Base-by-base conservation (phyloP, 1,140 invertebrate species). In the Drosophila lacertosa region DNA sequence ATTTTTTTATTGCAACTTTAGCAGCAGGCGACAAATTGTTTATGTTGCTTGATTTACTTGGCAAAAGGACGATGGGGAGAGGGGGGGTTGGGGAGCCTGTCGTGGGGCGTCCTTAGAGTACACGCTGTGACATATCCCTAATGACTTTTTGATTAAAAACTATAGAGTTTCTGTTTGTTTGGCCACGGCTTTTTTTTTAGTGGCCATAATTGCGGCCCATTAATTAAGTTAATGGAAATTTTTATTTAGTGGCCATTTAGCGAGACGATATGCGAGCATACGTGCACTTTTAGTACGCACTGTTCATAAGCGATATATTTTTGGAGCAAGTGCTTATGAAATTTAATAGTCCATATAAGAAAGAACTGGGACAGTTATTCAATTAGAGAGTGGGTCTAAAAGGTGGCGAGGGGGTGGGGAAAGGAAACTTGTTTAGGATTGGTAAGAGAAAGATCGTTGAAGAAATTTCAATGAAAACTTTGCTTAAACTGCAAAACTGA, bases 201-300 rank as follows among this genome's bases (percentile, higher is more conserved):
- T 88, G 71, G 51, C 78, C 74, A 72, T 88, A 71, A 86, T 71
- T 82, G 59, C 47, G 48, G 51, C 60, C 54, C 67, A 89, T 89
- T 88, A 88, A 88, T 88, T 88, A 89, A 88, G 63, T 82, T 88
- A 88, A 88, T 88, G 83, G 82, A 76, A 77, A 78, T 88, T 88
- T 70, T 78, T 76, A 88, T 88, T 78, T 82, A 58, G 68, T 54
- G 57, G 55, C 55, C 71, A 54, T 60, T 42, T 62, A 72, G 29
- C 22, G 45, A 48, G 47, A 42, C 26, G 26, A 29, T 29, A 54
- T 51, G 18, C 37, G 20, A 5, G 9, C 37, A 22, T 29, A 29
- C 39, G 40, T 22, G 18, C 13, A 65, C 68, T 75, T 75, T 75
- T 75, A 62, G 57, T 72, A 55, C 68, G 51, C 63, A 62, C 62